Percentiles rank a stretch among this genome's conserved stretches.
Evolutionary conservation across 2,797 vertebrate genomes (phyloP).

Genomic region (Malacoctenus gilli): DNA sequence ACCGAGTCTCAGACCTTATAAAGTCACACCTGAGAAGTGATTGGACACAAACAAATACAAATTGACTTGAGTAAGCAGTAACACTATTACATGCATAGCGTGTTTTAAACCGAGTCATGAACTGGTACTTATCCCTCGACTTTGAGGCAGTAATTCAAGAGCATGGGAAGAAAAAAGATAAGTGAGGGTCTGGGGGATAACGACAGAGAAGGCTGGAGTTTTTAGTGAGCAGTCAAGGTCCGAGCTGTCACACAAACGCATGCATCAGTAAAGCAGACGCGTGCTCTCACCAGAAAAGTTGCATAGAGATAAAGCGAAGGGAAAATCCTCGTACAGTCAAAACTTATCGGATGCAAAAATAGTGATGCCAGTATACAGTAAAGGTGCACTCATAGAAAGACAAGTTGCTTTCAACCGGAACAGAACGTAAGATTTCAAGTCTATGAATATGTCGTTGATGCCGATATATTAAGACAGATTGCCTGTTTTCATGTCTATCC

Average conservation of each 20-base stretch:
- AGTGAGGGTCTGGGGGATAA: conserved; percentile 4
- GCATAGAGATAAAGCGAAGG: conserved; percentile 1
- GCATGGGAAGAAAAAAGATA: too few species aligned
- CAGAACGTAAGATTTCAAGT: too few species aligned
- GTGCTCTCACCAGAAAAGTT: not conserved
- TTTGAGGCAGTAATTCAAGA: too few species aligned
- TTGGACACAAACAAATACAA: not conserved
- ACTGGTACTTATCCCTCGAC: not conserved
- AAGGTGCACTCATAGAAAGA: too few species aligned
- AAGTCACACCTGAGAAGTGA: conserved; percentile 4
- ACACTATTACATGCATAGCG: not conserved
- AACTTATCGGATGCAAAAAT: too few species aligned
- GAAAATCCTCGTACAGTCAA: too few species aligned
- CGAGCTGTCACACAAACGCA: conserved; percentile 13
- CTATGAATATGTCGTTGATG: too few species aligned
- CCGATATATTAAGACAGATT: too few species aligned
- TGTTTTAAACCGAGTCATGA: not conserved
- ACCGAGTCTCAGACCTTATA: not conserved
- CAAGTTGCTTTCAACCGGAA: too few species aligned
- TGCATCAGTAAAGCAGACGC: not conserved
- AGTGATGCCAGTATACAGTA: too few species aligned
- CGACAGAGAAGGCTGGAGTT: conserved; percentile 1
- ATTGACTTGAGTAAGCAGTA: not conserved
- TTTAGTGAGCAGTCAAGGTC: conserved; percentile 17
- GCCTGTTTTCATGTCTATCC: too few species aligned